phyloP scores from a whole-genome alignment of 1,140 invertebrate species.

The Zaprionus lachaisei region DNA sequence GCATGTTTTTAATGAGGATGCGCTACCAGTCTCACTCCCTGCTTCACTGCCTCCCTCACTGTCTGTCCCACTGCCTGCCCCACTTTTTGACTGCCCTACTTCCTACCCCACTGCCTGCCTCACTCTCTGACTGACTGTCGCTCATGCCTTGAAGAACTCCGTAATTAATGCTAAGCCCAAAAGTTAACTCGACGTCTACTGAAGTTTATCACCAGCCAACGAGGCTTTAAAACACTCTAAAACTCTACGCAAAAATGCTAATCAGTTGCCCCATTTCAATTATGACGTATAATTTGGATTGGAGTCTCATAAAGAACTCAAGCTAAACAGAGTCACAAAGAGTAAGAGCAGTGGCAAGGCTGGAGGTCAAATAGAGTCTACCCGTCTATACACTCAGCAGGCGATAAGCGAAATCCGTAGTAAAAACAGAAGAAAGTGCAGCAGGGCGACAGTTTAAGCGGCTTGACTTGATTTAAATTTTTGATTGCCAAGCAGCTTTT shows the following conservation, averaged over 20 bases:
- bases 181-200: slow-evolving; percentile 67
- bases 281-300: slow-evolving; percentile 34
- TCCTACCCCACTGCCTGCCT: neutral
- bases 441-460: slow-evolving; percentile 55
- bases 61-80: neutral
- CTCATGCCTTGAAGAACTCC: slow-evolving; percentile 24
- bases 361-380: too few relatives aligned
- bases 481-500: slow-evolving; percentile 40
- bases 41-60: slow-evolving; percentile 39
- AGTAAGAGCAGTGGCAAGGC: too few relatives aligned
- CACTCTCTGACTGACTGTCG: too few relatives aligned
- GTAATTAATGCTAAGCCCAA: slow-evolving; percentile 77
- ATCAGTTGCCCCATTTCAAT: slow-evolving; percentile 66
- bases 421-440: slow-evolving; percentile 52
- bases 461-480: slow-evolving; percentile 71
- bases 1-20: slow-evolving; percentile 78
- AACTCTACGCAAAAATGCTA: slow-evolving; percentile 42
- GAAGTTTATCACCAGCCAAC: slow-evolving; percentile 56
- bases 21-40: slow-evolving; percentile 25
- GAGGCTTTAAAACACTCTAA: slow-evolving; percentile 23
- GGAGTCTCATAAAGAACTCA: too few relatives aligned
- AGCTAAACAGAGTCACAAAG: neutral
- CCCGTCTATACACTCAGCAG: neutral
- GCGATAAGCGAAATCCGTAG: slow-evolving; percentile 29
- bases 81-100: too few relatives aligned